Conservation (phyloP, 2,888 invertebrate genomes). For the Mycalesis mineus region DNA sequence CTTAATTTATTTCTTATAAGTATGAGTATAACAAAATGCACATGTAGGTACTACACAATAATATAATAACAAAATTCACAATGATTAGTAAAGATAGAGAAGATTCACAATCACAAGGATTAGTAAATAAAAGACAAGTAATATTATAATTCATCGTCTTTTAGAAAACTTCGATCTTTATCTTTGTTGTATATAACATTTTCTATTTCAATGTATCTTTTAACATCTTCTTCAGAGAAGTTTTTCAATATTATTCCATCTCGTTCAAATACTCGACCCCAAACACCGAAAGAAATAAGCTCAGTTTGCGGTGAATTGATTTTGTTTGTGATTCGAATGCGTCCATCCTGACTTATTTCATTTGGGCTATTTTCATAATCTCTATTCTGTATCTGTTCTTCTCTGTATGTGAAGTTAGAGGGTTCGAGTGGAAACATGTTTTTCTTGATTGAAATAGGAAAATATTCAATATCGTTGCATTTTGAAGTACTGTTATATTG, state of each 20-base stretch:
- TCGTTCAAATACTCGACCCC: conserved; percentile 66
- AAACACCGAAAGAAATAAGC: conserved; percentile 68
- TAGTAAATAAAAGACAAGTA: not conserved
- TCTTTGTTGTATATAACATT: conserved; percentile 42
- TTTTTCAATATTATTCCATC: conserved; percentile 56
- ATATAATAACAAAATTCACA: no score
- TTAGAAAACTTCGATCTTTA: conserved; percentile 6
- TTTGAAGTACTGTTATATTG: conserved; percentile 51
- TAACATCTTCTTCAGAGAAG: conserved; percentile 43
- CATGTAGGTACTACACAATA: no score
- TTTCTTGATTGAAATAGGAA: conserved; percentile 68
- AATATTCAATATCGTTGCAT: conserved; percentile 64
- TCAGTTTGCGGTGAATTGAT: conserved; percentile 56
- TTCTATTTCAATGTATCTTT: conserved; percentile 45
- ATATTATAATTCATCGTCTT: conserved; percentile 1
- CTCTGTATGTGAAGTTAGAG: conserved; percentile 46
- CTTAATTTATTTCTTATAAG: no score
- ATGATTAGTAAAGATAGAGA: no score
- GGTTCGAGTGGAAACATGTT: conserved; percentile 68
- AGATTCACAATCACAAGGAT: no score
- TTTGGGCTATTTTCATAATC: conserved; percentile 10
- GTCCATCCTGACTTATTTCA: conserved; percentile 14
- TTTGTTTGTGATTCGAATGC: conserved; percentile 42
- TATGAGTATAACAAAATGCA: no score
- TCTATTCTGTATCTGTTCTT: conserved; percentile 9